Conservation (phyloP, 2,113 vertebrate genomes). For the Halichoerus grypus region DNA sequence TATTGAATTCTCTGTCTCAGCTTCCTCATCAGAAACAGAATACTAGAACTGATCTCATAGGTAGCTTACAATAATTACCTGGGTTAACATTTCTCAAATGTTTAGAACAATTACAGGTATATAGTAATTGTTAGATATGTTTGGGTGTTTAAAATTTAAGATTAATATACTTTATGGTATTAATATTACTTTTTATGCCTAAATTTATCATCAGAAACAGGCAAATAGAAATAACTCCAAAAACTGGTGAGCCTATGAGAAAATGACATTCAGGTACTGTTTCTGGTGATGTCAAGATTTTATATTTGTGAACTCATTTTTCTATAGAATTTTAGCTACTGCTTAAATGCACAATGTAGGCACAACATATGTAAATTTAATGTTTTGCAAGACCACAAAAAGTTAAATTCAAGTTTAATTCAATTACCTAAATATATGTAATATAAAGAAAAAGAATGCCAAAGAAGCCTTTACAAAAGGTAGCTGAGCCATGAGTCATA, state of each 20-base stretch:
- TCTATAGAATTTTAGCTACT: neutral
- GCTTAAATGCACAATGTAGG: neutral
- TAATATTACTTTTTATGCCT: neutral
- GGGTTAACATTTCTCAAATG: neutral
- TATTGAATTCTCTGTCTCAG: neutral
- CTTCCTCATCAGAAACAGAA: neutral
- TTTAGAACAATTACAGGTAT: neutral
- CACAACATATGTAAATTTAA: neutral
- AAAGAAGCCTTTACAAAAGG: neutral
- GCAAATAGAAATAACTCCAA: neutral
- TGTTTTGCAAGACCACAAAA: neutral
- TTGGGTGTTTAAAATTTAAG: neutral
- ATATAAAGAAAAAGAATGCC: neutral
- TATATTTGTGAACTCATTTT: neutral
- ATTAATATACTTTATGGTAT: neutral
- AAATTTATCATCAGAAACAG: neutral
- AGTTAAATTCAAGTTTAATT: conserved; percentile 16
- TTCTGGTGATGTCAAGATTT: neutral
- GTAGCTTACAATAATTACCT: neutral
- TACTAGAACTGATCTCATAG: neutral
- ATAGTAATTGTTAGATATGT: neutral
- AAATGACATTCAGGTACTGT: neutral
- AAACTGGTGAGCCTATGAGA: neutral
- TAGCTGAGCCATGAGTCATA: neutral
- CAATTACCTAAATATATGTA: neutral